A percentile compares a stretch with the other conserved stretches of the same genome.
Evolutionary conservation across 53 echinoderm and acorn worm species (phyloP).

Genomic region (Holothuria leucospilota): DNA sequence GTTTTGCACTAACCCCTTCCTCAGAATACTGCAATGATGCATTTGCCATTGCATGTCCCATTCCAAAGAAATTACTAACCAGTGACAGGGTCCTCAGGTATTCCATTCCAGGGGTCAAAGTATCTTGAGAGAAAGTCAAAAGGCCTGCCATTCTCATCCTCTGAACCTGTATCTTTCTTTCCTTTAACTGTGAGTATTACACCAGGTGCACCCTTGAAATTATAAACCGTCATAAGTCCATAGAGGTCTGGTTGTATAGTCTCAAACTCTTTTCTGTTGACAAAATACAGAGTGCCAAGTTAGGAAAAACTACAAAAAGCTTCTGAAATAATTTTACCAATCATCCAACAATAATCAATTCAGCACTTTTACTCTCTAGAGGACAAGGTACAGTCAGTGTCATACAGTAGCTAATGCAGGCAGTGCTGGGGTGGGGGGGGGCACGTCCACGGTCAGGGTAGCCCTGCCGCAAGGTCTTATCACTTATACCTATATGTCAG

Average conservation of each 20-base stretch:
- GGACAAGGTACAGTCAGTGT: too few relatives aligned
- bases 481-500: too few relatives aligned
- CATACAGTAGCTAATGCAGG: too few relatives aligned
- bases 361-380: background rate
- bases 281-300: background rate
- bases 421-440: too few relatives aligned
- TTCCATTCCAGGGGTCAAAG: constrained; percentile 94
- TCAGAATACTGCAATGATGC: background rate
- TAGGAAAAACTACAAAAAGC: background rate
- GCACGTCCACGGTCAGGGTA: too few relatives aligned
- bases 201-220: constrained; percentile 70
- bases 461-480: too few relatives aligned
- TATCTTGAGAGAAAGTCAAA: constrained; percentile 96
- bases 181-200: constrained; percentile 91
- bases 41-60: background rate
- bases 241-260: constrained; percentile 67
- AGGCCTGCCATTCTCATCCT: constrained; percentile 66
- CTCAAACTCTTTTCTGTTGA: constrained; percentile 78
- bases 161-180: constrained; percentile 69
- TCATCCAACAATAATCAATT: background rate
- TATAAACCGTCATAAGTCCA: constrained; percentile 66
- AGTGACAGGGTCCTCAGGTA: constrained; percentile 92
- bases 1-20: background rate
- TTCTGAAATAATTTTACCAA: background rate
- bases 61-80: constrained; percentile 46